Evolutionary conservation across 2,113 vertebrate genomes (phyloP).

Genomic region (Bujurquina vittata): DNA sequence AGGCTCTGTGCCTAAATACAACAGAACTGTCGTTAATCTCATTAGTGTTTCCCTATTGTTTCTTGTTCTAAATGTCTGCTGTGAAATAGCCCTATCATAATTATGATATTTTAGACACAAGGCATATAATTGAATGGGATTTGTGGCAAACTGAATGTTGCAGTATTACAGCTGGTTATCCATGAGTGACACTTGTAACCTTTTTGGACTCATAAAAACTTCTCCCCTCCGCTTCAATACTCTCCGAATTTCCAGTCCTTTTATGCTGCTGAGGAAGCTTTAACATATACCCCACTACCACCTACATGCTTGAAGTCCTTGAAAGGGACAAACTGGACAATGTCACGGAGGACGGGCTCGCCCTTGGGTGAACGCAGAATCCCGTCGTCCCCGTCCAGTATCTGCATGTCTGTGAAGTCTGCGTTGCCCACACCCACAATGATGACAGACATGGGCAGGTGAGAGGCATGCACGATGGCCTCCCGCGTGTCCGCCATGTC

Average conservation of each 20-base stretch:
- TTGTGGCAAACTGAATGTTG: background rate
- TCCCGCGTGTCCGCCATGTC: slow-evolving; percentile 98
- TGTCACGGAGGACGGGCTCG: slow-evolving; percentile 94
- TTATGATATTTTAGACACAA: background rate
- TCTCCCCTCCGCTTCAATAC: background rate
- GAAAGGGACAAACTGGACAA: slow-evolving; percentile 98
- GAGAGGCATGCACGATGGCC: slow-evolving; percentile 96
- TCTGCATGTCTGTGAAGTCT: slow-evolving; percentile 99
- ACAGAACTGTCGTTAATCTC: background rate
- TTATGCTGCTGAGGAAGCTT: background rate
- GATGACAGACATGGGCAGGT: slow-evolving; percentile 98
- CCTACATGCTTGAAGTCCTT: slow-evolving; percentile 98
- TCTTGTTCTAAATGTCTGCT: background rate
- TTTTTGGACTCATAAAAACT: background rate
- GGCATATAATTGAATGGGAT: background rate
- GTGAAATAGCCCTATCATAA: background rate
- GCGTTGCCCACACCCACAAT: slow-evolving; percentile 97
- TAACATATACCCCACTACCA: background rate
- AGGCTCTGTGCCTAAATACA: background rate
- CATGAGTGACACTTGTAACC: background rate
- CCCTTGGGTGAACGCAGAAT: slow-evolving; percentile 96
- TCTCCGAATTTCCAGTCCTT: background rate
- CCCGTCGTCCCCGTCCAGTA: slow-evolving; percentile 94
- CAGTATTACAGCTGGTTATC: background rate
- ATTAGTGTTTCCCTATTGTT: background rate